Evolutionary conservation across 2,113 vertebrate species (phyloP), one percentile per base, ranked within the genome.

Genomic region (Rhinolophus sinicus): DNA sequence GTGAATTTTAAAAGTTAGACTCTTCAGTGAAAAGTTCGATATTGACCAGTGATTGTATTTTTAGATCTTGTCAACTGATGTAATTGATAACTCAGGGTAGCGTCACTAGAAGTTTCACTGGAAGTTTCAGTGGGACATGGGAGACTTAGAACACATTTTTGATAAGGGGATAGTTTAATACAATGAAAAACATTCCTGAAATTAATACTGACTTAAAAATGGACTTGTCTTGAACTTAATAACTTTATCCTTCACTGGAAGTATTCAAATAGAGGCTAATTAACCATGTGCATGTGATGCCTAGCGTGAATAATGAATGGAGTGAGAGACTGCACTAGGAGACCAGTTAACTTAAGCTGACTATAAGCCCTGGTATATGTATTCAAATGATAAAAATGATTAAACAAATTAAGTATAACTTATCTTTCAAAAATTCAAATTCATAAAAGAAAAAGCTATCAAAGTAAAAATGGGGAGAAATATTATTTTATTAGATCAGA

Each of bases 401-500:
- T 40, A 86, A 85, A 78, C 9, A 95, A 52, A 78, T 69, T 54
- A 93, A 26, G 35, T 83, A 26, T 58, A 69, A 78, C 70, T 67
- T 85, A 73, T 38, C 50, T 50, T 77, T 89, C 28, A 80, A 35
- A 77, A 90, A 67, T 72, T 80, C 0, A 52, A 67, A 82, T 94
- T 81, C 50, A 58, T 69, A 47, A 72, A 90, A 82, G 44, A 60
- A 38, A 84, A 83, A 56, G 22, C 21, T 92, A 13, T 28, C 85
- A 94, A 60, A 84, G 28, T 62, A 4, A 84, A 75, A 95, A 91
- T 80, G 40, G 21, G 62, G 52, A 95, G 52, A 95, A 56, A 16
- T 30, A 26, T 81, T 97, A 18, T 95, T 95, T 70, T 92, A 30
- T 85, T 95, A 90, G 38, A 65, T 75, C 67, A 88, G 70, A 72